Conservation (phyloP, 2,888 invertebrate species). For the Drepanosiphum platanoidis region DNA sequence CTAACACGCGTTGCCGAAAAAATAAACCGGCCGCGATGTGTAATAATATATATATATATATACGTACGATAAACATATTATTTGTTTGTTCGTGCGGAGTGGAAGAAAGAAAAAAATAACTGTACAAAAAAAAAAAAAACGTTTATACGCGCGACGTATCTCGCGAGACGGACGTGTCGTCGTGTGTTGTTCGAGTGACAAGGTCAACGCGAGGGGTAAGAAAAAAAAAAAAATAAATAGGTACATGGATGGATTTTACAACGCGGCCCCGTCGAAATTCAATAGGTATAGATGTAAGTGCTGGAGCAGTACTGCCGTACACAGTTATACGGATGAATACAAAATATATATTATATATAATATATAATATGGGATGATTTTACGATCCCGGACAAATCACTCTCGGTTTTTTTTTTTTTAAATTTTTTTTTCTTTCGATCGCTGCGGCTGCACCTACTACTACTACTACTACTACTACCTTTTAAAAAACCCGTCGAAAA, state of each 20-base stretch:
- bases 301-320: not conserved
- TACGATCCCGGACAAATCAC: slow-evolving; percentile 27
- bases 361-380: no score
- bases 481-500: not conserved
- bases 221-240: no score
- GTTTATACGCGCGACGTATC: not conserved
- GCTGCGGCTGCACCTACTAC: not conserved
- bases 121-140: no score
- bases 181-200: slow-evolving; percentile 21
- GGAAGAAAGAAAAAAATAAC: not conserved
- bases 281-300: slow-evolving; percentile 36
- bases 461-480: not conserved
- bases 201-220: not conserved
- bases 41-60: no score
- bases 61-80: no score
- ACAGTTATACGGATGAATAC: no score
- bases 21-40: not conserved
- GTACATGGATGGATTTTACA: slow-evolving; percentile 19
- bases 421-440: not conserved
- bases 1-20: not conserved
- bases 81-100: no score
- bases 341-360: no score
- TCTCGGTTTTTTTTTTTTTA: slow-evolving; percentile 12
- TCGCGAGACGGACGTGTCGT: not conserved
- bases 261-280: slow-evolving; percentile 16